Conservation (phyloP, 2,797 vertebrate species). For the Malacoctenus gilli region DNA sequence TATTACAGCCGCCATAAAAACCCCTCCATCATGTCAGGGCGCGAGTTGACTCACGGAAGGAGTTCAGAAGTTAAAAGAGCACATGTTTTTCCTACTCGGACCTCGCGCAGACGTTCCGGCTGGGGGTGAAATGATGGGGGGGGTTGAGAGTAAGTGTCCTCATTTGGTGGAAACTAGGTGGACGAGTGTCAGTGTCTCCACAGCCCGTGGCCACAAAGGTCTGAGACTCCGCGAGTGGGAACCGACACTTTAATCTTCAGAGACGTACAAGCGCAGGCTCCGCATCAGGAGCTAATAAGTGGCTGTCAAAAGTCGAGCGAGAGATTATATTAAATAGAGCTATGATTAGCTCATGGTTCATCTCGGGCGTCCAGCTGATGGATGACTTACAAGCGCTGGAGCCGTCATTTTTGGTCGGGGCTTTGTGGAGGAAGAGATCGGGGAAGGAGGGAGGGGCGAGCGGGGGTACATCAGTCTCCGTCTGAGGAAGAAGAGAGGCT, state of each 20-base stretch:
- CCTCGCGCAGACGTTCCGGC: background rate
- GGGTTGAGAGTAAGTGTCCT: slow-evolving; percentile 9
- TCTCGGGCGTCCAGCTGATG: too few relatives aligned
- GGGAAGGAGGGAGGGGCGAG: too few relatives aligned
- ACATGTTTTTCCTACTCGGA: background rate
- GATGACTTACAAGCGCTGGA: too few relatives aligned
- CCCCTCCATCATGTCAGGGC: background rate
- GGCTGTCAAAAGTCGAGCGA: too few relatives aligned
- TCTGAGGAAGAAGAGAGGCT: too few relatives aligned
- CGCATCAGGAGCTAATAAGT: too few relatives aligned
- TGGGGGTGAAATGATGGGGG: background rate
- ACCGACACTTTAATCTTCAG: slow-evolving; percentile 22
- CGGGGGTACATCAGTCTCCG: too few relatives aligned
- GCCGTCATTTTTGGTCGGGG: too few relatives aligned
- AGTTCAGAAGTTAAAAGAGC: slow-evolving; percentile 33
- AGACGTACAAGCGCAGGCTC: too few relatives aligned
- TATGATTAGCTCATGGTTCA: too few relatives aligned
- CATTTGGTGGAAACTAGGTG: slow-evolving; percentile 11
- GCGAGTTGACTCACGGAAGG: background rate
- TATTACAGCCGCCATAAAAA: slow-evolving; percentile 12
- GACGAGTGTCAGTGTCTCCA: background rate
- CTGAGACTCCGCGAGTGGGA: slow-evolving; percentile 16
- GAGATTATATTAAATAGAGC: too few relatives aligned
- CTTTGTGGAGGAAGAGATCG: too few relatives aligned
- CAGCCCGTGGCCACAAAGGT: slow-evolving; percentile 7